A percentile compares a stretch with the other conserved stretches of the same genome.
Conservation (phyloP, 2,113 vertebrate species). For the Larimichthys polyactis region DNA sequence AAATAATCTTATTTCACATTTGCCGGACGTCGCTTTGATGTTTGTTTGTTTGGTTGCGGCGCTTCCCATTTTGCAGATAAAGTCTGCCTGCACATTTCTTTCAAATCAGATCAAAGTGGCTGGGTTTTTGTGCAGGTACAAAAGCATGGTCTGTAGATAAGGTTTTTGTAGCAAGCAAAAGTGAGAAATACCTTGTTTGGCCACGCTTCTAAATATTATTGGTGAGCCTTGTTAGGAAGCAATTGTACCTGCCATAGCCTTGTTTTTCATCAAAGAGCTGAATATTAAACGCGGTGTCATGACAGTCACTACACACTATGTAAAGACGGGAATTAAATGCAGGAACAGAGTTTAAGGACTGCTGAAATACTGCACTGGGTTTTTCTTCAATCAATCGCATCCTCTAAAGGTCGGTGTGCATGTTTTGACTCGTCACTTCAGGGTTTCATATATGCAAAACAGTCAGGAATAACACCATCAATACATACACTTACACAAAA, state of each 20-base stretch:
- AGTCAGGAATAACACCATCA: constrained; percentile 26
- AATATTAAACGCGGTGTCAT: constrained; percentile 18
- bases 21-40: constrained; percentile 48
- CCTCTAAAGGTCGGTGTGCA: constrained; percentile 31
- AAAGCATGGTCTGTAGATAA: constrained; percentile 48
- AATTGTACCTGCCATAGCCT: not conserved
- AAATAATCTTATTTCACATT: constrained; percentile 61
- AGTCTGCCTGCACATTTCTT: constrained; percentile 42
- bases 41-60: constrained; percentile 50
- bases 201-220: constrained; percentile 21
- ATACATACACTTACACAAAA: constrained; percentile 18
- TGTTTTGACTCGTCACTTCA: constrained; percentile 44
- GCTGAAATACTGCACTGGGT: constrained; percentile 17
- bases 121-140: constrained; percentile 54
- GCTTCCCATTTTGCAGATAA: constrained; percentile 45
- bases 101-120: constrained; percentile 61
- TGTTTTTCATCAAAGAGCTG: constrained; percentile 21
- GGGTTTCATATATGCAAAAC: constrained; percentile 38
- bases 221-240: constrained; percentile 14
- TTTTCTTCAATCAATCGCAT: constrained; percentile 45
- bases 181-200: constrained; percentile 20
- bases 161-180: constrained; percentile 29
- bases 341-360: not conserved
- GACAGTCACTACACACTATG: not conserved
- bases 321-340: constrained; percentile 10